Conservation (phyloP, 2,797 vertebrate genomes). For the Pseudochromis fuscus region DNA sequence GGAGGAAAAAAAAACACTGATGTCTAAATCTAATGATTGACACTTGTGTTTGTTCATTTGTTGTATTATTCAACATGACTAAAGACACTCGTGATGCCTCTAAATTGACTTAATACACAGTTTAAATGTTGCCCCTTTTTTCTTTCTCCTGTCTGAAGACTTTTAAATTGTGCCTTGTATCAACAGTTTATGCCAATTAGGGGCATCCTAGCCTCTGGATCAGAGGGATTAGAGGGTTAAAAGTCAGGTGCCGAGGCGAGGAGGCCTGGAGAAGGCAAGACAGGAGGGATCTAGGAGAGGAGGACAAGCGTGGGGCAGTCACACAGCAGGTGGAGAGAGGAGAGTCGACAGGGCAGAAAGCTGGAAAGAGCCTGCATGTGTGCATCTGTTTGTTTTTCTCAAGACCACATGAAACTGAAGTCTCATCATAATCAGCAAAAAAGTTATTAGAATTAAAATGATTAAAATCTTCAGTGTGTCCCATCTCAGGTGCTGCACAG, state of each 20-base stretch:
- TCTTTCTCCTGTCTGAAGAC: slow-evolving; percentile 12
- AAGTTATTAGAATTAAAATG: slow-evolving; percentile 24
- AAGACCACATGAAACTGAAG: slow-evolving; percentile 38
- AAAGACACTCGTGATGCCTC: too few relatives aligned
- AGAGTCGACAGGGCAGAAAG: slow-evolving; percentile 72
- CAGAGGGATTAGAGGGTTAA: slow-evolving; percentile 80
- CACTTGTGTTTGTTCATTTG: slow-evolving; percentile 9
- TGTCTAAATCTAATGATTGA: slow-evolving; percentile 49
- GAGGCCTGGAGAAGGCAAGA: slow-evolving; percentile 61
- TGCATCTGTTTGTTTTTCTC: slow-evolving; percentile 42
- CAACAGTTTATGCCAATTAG: slow-evolving; percentile 65
- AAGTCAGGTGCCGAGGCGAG: slow-evolving; percentile 78
- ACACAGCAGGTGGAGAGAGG: slow-evolving; percentile 58
- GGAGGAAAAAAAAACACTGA: slow-evolving; percentile 54
- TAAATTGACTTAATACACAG: too few relatives aligned
- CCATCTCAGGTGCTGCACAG: slow-evolving; percentile 52
- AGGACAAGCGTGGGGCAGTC: slow-evolving; percentile 54
- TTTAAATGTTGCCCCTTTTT: background rate
- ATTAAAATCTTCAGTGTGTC: slow-evolving; percentile 10
- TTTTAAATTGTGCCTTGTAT: slow-evolving; percentile 15
- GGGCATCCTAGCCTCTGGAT: slow-evolving; percentile 42
- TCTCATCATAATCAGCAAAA: slow-evolving; percentile 37
- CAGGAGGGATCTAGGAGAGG: slow-evolving; percentile 12
- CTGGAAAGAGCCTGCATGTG: slow-evolving; percentile 38
- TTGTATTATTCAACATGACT: slow-evolving; percentile 23